These are phyloP conservation scores for Gryllus longicercus DNA, from an alignment of 2,888 invertebrate species.

Conservation along the genomic window DNA sequence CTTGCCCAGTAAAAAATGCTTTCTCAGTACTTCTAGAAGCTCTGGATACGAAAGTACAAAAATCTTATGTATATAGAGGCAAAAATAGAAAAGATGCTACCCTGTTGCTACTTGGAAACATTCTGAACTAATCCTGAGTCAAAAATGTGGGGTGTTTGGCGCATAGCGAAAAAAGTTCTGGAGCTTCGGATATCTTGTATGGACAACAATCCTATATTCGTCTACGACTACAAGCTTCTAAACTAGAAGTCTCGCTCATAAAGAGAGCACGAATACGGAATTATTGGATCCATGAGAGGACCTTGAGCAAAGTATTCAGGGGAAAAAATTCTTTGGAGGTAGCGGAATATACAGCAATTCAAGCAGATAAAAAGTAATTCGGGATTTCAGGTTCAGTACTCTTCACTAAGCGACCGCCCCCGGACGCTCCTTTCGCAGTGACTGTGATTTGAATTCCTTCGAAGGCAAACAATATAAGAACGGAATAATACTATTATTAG, in stretches of 20 bases:
- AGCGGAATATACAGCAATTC: too few species aligned
- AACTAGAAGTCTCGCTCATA: too few species aligned
- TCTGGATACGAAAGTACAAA: background rate
- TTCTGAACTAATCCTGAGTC: background rate
- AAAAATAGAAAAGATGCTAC: background rate
- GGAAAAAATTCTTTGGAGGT: background rate
- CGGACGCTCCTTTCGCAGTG: too few species aligned
- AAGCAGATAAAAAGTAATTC: too few species aligned
- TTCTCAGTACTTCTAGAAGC: too few species aligned
- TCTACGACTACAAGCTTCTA: background rate
- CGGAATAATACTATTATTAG: too few species aligned
- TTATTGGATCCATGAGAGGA: background rate
- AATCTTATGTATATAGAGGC: background rate
- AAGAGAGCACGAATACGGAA: background rate
- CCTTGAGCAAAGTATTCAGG: constrained; percentile 3
- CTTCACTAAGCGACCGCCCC: too few species aligned
- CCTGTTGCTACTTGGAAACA: background rate
- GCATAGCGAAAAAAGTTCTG: background rate
- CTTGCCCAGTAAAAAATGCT: too few species aligned
- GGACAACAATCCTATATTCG: constrained; percentile 1
- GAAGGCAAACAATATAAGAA: too few species aligned
- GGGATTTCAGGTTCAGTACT: too few species aligned
- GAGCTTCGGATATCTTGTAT: background rate
- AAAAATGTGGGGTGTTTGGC: background rate
- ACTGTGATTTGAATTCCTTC: too few species aligned